phyloP scores from a whole-genome alignment of 2,888 invertebrate species.

The Netelia fuscicornis region DNA sequence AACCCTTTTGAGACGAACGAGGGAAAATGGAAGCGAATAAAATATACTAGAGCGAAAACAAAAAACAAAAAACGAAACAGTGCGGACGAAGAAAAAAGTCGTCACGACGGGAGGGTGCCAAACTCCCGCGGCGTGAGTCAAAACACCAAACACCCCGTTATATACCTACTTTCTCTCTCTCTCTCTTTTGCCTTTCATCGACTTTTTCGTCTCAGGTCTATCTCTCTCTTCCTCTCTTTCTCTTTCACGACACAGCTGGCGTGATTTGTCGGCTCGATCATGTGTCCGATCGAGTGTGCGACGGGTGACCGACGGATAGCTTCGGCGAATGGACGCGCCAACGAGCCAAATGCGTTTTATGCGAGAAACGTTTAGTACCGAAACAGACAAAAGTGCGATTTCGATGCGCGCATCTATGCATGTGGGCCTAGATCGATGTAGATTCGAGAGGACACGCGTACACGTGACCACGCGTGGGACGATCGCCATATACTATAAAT shows the following conservation, averaged over 20 bases:
- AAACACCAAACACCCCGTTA: slow-evolving; percentile 79
- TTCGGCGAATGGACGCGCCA: slow-evolving; percentile 19
- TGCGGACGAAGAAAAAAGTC: slow-evolving; percentile 61
- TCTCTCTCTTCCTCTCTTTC: slow-evolving; percentile 20
- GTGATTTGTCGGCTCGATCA: slow-evolving; percentile 81
- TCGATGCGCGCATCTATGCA: background rate
- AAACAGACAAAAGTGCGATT: slow-evolving; percentile 25
- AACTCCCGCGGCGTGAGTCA: slow-evolving; percentile 81
- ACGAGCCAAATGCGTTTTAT: slow-evolving; percentile 27
- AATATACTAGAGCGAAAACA: slow-evolving; percentile 6
- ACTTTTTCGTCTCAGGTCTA: slow-evolving; percentile 31
- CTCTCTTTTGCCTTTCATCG: slow-evolving; percentile 40
- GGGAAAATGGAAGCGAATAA: slow-evolving; percentile 40
- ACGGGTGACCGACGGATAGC: slow-evolving; percentile 57
- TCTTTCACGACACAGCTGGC: slow-evolving; percentile 59
- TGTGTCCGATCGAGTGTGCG: slow-evolving; percentile 75
- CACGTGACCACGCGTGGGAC: slow-evolving; percentile 38
- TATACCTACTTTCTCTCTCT: slow-evolving; percentile 65
- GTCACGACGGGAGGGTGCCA: slow-evolving; percentile 74
- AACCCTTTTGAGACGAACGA: slow-evolving; percentile 26
- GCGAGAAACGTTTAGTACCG: slow-evolving; percentile 9
- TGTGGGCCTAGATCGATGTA: background rate
- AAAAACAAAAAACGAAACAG: slow-evolving; percentile 15
- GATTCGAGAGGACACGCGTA: slow-evolving; percentile 23
- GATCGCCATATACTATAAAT: too few species aligned